Conservation (phyloP, 2,797 vertebrate genomes). For the Betta splendens region DNA sequence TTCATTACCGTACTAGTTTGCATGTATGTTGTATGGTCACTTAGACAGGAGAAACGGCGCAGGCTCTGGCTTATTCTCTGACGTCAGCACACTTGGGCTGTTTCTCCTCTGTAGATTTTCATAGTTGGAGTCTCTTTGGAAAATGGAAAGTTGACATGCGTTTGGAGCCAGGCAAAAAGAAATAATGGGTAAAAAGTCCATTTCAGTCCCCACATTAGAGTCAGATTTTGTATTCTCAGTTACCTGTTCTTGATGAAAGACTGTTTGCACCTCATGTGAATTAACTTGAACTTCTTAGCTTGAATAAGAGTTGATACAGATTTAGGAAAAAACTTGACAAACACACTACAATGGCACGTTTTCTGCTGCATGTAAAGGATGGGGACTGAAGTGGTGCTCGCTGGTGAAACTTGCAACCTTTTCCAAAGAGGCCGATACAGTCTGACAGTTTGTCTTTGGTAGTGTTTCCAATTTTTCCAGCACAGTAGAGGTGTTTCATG, state of each 20-base stretch:
- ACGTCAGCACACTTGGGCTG: conserved; percentile 56
- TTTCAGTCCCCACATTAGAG: conserved; percentile 64
- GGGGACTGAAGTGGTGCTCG: conserved; percentile 68
- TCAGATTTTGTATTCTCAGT: conserved; percentile 37
- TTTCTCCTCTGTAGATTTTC: conserved; percentile 80
- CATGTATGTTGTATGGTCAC: conserved; percentile 85
- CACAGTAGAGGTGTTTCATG: conserved; percentile 85
- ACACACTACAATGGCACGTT: conserved; percentile 49
- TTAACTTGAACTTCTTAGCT: conserved; percentile 47
- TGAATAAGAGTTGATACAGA: conserved; percentile 24
- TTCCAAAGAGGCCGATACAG: conserved; percentile 76
- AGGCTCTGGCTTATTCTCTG: conserved; percentile 40
- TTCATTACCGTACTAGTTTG: conserved; percentile 82
- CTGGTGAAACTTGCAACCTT: conserved; percentile 64
- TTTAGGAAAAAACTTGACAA: conserved; percentile 26
- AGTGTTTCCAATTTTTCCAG: conserved; percentile 84
- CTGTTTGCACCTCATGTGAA: conserved; percentile 38
- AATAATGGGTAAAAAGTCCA: no score
- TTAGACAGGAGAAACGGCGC: conserved; percentile 69
- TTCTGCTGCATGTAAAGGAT: conserved; percentile 57
- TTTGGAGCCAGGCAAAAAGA: conserved; percentile 65
- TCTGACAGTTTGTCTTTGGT: conserved; percentile 84
- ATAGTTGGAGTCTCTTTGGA: conserved; percentile 77
- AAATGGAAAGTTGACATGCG: conserved; percentile 65
- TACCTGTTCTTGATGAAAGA: conserved; percentile 35